Base-by-base conservation (phyloP, 2,797 vertebrate species). In the Cuculus canorus region DNA sequence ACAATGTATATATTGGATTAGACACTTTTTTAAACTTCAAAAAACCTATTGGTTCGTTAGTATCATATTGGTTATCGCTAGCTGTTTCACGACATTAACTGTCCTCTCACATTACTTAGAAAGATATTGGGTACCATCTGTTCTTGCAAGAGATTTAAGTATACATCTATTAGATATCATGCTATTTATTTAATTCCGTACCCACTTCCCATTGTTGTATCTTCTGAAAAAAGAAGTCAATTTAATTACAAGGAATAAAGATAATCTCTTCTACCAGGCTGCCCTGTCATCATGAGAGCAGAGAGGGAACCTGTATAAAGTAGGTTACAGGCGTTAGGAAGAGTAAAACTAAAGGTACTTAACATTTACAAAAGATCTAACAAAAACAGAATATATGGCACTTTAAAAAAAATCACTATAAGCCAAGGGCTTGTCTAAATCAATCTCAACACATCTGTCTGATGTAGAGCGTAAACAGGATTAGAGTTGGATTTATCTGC, bases 401-500 rank as follows among this genome's bases (percentile, higher is more conserved):
- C 97, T 98, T 97, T 69, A 94, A 30, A 97, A 97, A 98, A 98
- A 97, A 97, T 97, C 97, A 98, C 98, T 98, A 97, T 98, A 98
- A 98, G 98, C 98, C 97, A 96, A 98, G 95, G 94, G 96, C 97
- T 98, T 98, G 98, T 98, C 98, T 97, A 96, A 98, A 98, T 98
- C 98, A 98, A 98, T 98, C 98, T 98, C 98, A 98, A 98, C 98
- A 98, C 98, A 98, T 98, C 98, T 99, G 98, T 98, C 98, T 98
- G 98, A 98, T 97, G 97, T 92, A 94, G 97, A 98, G 98, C 98
- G 97, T 98, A 98, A 99, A 99, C 98, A 98, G 98, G 98, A 98
- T 99, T 99, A 99, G 97, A 98, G 97, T 80, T 96, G 97, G 98
- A 98, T 98, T 98, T 98, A 98, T 98, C 98, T 98, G 98, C 98